Conservation (phyloP, 2,113 vertebrate genomes). For the Psittacara wagleri region DNA sequence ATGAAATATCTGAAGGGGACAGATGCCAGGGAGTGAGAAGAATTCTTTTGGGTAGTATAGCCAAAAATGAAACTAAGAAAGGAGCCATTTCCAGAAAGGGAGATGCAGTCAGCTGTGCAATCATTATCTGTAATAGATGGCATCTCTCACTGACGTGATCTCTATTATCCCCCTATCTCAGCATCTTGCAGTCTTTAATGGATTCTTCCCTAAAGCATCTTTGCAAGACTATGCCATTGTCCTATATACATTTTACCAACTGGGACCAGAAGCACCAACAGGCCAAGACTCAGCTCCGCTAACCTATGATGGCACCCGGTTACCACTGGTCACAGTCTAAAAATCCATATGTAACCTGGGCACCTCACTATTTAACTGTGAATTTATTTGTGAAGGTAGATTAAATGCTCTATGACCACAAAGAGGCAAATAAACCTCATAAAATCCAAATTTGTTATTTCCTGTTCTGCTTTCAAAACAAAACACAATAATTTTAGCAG, state of each 20-base stretch:
- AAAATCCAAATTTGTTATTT: slow-evolving; percentile 61
- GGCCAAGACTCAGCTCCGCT: neutral
- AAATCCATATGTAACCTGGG: neutral
- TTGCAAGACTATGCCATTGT: neutral
- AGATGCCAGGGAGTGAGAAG: slow-evolving; percentile 19
- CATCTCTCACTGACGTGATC: slow-evolving; percentile 44
- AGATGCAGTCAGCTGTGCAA: slow-evolving; percentile 52
- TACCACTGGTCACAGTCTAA: neutral
- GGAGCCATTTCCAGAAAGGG: slow-evolving; percentile 49
- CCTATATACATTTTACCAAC: neutral
- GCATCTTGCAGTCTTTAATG: slow-evolving; percentile 29
- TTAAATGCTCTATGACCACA: slow-evolving; percentile 23
- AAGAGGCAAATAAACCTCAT: slow-evolving; percentile 43
- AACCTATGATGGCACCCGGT: neutral
- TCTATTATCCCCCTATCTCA: slow-evolving; percentile 42
- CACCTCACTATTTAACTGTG: neutral
- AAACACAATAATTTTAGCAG: slow-evolving; percentile 58
- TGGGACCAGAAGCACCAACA: neutral
- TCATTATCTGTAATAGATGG: slow-evolving; percentile 43
- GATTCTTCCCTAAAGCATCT: slow-evolving; percentile 18
- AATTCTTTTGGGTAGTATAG: neutral
- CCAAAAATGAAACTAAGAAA: slow-evolving; percentile 65
- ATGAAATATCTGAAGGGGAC: slow-evolving; percentile 33
- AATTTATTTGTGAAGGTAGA: neutral
- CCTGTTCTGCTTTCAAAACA: slow-evolving; percentile 64